Percentiles rank a stretch among this genome's conserved stretches.
Conservation (phyloP, 2,888 invertebrate genomes). For the Thereva unica region DNA sequence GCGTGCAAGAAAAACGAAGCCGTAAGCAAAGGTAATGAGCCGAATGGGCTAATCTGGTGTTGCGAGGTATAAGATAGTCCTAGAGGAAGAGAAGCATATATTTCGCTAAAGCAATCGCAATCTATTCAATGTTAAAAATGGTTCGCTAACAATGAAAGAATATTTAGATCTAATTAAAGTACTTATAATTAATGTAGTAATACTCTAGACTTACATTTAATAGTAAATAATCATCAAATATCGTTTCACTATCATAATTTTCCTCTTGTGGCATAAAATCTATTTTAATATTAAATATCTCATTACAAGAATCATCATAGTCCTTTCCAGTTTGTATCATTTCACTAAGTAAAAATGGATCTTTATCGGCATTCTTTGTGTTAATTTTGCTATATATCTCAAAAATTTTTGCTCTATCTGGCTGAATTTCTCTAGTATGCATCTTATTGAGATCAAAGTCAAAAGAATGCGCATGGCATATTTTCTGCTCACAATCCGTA, state of each 20-base stretch:
- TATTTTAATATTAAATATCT: conserved; percentile 24
- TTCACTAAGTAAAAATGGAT: conserved; percentile 51
- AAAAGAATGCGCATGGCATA: conserved; percentile 52
- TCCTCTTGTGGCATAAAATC: conserved; percentile 47
- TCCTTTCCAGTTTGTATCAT: conserved; percentile 45
- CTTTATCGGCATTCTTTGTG: conserved; percentile 50
- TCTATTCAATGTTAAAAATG: too few species aligned
- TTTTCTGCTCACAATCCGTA: conserved; percentile 43
- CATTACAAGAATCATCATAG: conserved; percentile 9
- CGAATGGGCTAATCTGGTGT: too few species aligned
- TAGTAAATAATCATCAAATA: conserved; percentile 51
- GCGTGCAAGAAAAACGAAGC: too few species aligned
- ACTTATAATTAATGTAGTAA: neutral
- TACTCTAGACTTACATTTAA: conserved; percentile 51
- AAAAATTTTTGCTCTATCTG: conserved; percentile 46
- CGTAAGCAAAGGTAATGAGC: too few species aligned
- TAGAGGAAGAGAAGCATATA: too few species aligned
- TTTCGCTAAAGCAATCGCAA: too few species aligned
- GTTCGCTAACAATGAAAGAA: too few species aligned
- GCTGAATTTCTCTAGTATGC: conserved; percentile 47
- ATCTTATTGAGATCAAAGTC: conserved; percentile 44
- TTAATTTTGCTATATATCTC: conserved; percentile 51
- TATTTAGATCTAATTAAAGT: neutral
- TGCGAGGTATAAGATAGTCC: too few species aligned
- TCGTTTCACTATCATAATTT: conserved; percentile 47